Conservation (phyloP, 2,797 vertebrate genomes). For the Acanthopagrus latus region DNA sequence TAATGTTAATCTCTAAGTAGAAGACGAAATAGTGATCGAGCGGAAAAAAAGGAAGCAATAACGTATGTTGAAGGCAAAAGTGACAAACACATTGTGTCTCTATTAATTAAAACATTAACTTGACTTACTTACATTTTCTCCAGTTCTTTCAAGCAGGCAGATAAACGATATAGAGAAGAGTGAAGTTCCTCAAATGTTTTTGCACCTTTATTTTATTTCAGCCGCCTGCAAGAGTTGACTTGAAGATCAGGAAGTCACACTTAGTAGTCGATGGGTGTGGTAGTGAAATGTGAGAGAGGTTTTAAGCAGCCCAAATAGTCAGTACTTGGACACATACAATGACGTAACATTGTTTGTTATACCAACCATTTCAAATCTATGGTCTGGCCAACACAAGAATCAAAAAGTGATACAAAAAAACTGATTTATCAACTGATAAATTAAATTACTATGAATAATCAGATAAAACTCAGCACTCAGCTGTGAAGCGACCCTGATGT, state of each 20-base stretch:
- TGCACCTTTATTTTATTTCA: background rate
- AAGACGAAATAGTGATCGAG: background rate
- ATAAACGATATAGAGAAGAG: background rate
- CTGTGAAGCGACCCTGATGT: too few relatives aligned
- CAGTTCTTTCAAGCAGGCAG: background rate
- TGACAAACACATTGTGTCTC: background rate
- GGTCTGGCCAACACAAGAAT: too few relatives aligned
- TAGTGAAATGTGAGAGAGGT: background rate
- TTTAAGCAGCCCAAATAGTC: background rate
- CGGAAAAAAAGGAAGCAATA: background rate
- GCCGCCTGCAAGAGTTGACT: background rate
- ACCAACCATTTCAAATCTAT: too few relatives aligned
- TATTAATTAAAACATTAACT: too few relatives aligned
- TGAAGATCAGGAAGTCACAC: conserved; percentile 9
- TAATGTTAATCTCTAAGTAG: too few relatives aligned
- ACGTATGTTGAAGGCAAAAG: background rate
- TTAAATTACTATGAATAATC: too few relatives aligned
- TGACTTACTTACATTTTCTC: conserved; percentile 22
- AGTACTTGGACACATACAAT: background rate
- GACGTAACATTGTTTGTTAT: background rate
- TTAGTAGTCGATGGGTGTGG: background rate
- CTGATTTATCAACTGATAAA: too few relatives aligned
- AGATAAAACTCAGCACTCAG: too few relatives aligned
- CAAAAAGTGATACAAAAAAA: too few relatives aligned
- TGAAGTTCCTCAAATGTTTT: background rate